phyloP scores from a whole-genome alignment of 2,888 invertebrate species.

The Notodonta dromedarius region DNA sequence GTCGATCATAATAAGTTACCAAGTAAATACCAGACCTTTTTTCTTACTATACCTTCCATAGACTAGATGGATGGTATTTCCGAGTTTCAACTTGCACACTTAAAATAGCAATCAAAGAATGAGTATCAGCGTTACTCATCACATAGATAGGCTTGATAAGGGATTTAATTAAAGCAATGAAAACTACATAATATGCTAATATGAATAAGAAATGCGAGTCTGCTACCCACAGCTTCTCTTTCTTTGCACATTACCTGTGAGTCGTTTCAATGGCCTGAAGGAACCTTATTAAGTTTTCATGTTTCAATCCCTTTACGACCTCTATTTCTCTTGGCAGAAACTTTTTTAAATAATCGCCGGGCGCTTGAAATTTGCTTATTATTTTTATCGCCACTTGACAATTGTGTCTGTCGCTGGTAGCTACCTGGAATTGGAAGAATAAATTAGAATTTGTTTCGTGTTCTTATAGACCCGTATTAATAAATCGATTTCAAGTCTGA shows the following conservation, averaged over 20 bases:
- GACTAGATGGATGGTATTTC: too few relatives aligned
- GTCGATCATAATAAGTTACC: conserved; percentile 8
- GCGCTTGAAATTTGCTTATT: conserved; percentile 92
- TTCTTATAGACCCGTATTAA: neutral
- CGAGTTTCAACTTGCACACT: too few relatives aligned
- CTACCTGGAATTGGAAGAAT: conserved; percentile 78
- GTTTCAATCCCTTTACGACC: conserved; percentile 91
- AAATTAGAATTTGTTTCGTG: neutral
- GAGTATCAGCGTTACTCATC: too few relatives aligned
- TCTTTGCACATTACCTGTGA: conserved; percentile 84
- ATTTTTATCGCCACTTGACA: conserved; percentile 92
- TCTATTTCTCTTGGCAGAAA: conserved; percentile 93
- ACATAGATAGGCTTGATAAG: too few relatives aligned
- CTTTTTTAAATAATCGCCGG: conserved; percentile 91
- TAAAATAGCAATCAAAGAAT: too few relatives aligned
- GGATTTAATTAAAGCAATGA: too few relatives aligned
- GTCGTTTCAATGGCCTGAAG: conserved; percentile 94
- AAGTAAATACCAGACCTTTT: too few relatives aligned
- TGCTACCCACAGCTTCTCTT: too few relatives aligned
- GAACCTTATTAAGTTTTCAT: conserved; percentile 91
- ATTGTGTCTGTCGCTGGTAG: conserved; percentile 89
- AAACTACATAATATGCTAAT: too few relatives aligned
- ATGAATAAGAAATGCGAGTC: too few relatives aligned
- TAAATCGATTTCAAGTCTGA: too few relatives aligned
- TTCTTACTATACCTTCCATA: too few relatives aligned